Conservation (phyloP, 2,797 vertebrate species). For the Eurystomus glaucurus region DNA sequence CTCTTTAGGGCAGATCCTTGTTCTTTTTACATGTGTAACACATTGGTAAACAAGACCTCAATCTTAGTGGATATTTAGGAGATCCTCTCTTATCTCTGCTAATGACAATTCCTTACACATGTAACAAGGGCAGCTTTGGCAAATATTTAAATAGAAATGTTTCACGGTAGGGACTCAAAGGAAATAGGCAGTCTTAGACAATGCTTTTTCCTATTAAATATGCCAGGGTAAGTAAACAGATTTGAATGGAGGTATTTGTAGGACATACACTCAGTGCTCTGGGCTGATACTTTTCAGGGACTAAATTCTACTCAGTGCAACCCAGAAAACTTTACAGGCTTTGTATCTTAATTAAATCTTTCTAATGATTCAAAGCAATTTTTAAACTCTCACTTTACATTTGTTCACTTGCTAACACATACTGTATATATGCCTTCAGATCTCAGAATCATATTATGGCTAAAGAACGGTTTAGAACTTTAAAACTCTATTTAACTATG, state of each 20-base stretch:
- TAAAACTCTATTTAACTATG: slow-evolving; percentile 70
- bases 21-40: background rate
- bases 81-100: background rate
- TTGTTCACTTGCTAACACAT: background rate
- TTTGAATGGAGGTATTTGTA: background rate
- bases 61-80: background rate
- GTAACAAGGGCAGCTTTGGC: background rate
- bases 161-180: accelerated
- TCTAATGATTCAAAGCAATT: slow-evolving; percentile 68
- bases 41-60: accelerated
- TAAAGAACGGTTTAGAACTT: slow-evolving; percentile 56
- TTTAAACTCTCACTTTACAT: slow-evolving; percentile 59
- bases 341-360: slow-evolving; percentile 73
- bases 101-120: background rate
- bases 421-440: slow-evolving; percentile 44
- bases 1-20: background rate
- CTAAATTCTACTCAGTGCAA: background rate
- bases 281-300: background rate
- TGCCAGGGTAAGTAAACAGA: background rate
- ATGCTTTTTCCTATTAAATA: background rate
- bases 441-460: slow-evolving; percentile 47
- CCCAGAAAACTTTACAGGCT: slow-evolving; percentile 1
- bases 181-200: background rate
- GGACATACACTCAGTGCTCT: background rate
- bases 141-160: background rate